Base-by-base conservation (phyloP, 2,888 invertebrate species). In the Apamea sordens region DNA sequence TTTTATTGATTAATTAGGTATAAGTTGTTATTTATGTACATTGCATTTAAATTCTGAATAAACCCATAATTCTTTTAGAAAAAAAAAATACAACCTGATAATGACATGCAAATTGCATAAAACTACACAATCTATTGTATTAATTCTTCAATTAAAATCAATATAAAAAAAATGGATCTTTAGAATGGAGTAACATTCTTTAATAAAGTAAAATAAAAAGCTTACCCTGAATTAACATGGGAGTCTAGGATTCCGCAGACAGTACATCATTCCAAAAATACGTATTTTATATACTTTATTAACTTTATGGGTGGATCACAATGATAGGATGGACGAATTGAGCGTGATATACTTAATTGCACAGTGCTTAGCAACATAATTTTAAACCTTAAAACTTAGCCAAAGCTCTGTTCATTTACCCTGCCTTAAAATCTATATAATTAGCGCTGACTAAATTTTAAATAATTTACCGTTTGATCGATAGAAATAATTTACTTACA, bases 321-420 rank as follows among this genome's bases (percentile, higher is more conserved):
- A 80, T 85, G 75, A 77, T 61, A 80, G 82, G 82, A 88, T 88
- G 89, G 82, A 89, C 79, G 78, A 79, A 79, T 85, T 82, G 76
- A 81, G 76, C 82, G 81, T 73, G 74, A 80, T 72, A 28, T 67
- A 70, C 70, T 76, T 73, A 80, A 70, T 73, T 70, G 67, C 67
- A 83, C 77, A 84, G 73, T 79, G 69, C 84, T 64, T 86, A 76
- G 79, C 78, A 82, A 84, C 79, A 79, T 77, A 80, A 80, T 73
- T 64, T 73, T 63, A 75, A 78, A 82, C 36, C 32, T 77, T 73
- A 69, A 65, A 76, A 80, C 59, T 72, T 77, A 80, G 77, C 41
- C 73, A 78, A 87, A 87, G 82, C 71, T 80, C 72, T 79, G 79
- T 81, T 88, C 68, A 71, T 68, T 73, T 83, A 86, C 78, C 84